Percentiles rank a stretch among this genome's conserved stretches.
Conservation (phyloP, 2,888 invertebrate species). For the Eurois occulta region DNA sequence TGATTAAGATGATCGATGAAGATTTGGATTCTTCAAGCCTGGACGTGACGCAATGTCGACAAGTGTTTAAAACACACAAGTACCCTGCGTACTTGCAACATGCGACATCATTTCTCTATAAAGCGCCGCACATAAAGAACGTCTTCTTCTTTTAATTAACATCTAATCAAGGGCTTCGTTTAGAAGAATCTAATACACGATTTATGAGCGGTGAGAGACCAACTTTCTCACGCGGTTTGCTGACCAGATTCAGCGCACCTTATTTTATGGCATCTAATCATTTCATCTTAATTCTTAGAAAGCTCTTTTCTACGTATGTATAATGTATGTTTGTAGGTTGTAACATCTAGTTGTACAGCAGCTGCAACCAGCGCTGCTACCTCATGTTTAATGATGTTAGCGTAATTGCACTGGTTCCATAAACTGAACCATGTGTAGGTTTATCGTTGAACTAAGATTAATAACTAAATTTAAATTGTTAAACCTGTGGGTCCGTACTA, state of each 20-base stretch:
- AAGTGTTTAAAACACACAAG: conserved; percentile 71
- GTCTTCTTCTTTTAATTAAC: conserved; percentile 85
- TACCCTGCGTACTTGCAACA: conserved; percentile 68
- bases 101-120: conserved; percentile 75
- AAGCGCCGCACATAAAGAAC: conserved; percentile 75
- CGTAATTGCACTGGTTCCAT: conserved; percentile 36
- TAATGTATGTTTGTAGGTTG: conserved; percentile 61
- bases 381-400: conserved; percentile 50
- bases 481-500: no score
- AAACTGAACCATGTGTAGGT: conserved; percentile 25
- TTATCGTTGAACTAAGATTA: conserved; percentile 14
- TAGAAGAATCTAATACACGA: conserved; percentile 80
- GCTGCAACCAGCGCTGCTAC: conserved; percentile 31
- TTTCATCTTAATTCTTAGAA: conserved; percentile 67
- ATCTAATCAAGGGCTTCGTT: conserved; percentile 86
- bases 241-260: conserved; percentile 77
- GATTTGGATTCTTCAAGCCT: conserved; percentile 75
- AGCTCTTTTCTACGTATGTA: conserved; percentile 58
- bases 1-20: conserved; percentile 81
- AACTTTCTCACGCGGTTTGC: conserved; percentile 85
- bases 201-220: conserved; percentile 79
- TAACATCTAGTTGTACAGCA: conserved; percentile 46
- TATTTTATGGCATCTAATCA: conserved; percentile 75
- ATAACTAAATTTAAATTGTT: no score
- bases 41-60: conserved; percentile 73